Percentiles rank a stretch among this genome's conserved stretches.
These are phyloP conservation scores for Cybosia mesomella DNA, from an alignment of 2,888 invertebrate genomes.

Conservation along the genomic window DNA sequence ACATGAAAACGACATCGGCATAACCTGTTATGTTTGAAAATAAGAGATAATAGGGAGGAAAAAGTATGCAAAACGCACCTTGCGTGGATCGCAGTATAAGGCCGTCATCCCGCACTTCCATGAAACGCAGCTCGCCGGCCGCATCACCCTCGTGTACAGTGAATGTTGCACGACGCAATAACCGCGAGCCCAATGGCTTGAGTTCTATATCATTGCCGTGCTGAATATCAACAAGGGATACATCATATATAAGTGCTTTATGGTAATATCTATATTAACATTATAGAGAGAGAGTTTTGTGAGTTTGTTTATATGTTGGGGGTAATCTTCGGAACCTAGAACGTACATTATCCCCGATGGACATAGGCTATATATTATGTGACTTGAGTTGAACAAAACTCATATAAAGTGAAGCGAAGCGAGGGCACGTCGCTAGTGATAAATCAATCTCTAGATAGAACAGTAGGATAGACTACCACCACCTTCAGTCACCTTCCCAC, in stretches of 20 bases:
- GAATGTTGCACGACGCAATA: conserved; percentile 98
- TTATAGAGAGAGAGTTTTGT: no score
- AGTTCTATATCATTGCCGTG: conserved; percentile 99
- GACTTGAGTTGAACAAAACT: no score
- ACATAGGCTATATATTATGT: no score
- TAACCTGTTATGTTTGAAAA: background rate
- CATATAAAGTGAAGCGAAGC: no score
- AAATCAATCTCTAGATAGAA: background rate
- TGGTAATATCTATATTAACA: no score
- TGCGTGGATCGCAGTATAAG: conserved; percentile 92
- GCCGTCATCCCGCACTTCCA: conserved; percentile 99
- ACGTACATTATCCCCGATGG: no score
- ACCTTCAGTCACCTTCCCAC: no score
- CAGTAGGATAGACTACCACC: no score
- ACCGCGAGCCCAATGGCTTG: conserved; percentile 97
- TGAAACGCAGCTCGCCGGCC: conserved; percentile 94
- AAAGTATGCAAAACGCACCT: conserved; percentile 58
- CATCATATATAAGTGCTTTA: background rate
- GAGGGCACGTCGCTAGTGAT: background rate
- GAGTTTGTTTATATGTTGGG: no score
- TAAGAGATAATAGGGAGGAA: background rate
- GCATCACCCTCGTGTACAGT: conserved; percentile 99
- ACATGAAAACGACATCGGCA: background rate
- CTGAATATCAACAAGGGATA: conserved; percentile 77
- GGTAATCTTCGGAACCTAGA: no score